Percentiles rank a stretch among this genome's conserved stretches.
Evolutionary conservation across 2,113 vertebrate species (phyloP).

Genomic region (Psittacara wagleri): DNA sequence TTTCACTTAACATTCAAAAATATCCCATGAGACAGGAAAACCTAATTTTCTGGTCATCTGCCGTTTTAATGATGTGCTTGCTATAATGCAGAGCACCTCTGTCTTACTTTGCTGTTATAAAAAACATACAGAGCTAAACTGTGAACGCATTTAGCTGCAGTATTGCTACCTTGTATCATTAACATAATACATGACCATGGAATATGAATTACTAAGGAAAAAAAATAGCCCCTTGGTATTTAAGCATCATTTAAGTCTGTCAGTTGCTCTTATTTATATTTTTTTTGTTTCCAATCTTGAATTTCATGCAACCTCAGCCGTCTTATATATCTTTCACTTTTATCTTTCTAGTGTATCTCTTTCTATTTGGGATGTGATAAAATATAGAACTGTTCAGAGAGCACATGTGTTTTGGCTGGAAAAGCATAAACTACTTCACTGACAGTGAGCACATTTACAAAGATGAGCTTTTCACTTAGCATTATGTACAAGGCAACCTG

Average conservation of each 20-base stretch:
- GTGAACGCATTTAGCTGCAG: background rate
- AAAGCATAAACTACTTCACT: background rate
- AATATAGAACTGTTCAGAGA: background rate
- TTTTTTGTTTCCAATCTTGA: background rate
- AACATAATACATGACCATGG: background rate
- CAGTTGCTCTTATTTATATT: background rate
- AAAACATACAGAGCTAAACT: conserved; percentile 20
- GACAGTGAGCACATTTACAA: background rate
- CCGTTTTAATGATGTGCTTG: conserved; percentile 46
- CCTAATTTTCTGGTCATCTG: conserved; percentile 60
- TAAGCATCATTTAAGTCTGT: background rate
- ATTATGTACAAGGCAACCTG: background rate
- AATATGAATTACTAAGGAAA: background rate
- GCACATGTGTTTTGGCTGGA: background rate
- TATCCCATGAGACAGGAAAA: background rate
- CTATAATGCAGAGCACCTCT: conserved; percentile 48
- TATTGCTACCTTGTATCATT: background rate
- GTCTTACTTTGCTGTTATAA: conserved; percentile 5
- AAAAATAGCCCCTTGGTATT: background rate
- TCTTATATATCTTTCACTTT: background rate
- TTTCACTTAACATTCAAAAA: conserved; percentile 48
- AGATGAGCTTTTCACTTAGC: background rate
- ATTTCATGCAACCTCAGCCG: background rate
- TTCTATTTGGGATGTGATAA: background rate
- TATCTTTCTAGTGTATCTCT: background rate